Conservation (phyloP, 2,888 invertebrate genomes). For the Acheta domesticus region DNA sequence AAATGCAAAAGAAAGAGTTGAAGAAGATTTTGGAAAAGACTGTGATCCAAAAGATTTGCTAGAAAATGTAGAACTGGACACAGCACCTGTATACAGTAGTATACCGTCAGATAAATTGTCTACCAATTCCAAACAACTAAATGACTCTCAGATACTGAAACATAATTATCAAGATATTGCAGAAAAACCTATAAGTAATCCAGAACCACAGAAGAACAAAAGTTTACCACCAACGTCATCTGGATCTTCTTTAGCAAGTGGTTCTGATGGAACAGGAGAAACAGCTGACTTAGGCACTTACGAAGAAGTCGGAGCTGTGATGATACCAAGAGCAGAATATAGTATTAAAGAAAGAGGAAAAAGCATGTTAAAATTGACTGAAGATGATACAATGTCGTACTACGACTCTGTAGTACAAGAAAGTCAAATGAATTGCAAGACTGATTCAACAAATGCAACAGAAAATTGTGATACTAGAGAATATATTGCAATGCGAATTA, state of each 20-base stretch:
- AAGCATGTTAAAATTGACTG: background rate
- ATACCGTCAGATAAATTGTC: no score
- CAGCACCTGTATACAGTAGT: background rate
- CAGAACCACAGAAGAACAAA: background rate
- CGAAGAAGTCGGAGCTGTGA: slow-evolving; percentile 19
- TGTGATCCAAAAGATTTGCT: background rate
- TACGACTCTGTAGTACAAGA: slow-evolving; percentile 34
- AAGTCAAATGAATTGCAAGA: slow-evolving; percentile 12
- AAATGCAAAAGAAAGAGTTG: background rate
- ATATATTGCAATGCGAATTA: background rate
- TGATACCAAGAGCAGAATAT: slow-evolving; percentile 29
- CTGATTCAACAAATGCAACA: background rate
- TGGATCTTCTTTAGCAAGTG: background rate
- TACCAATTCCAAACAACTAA: background rate
- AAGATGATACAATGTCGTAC: slow-evolving; percentile 23
- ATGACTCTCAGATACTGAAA: background rate
- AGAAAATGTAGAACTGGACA: background rate
- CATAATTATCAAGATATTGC: background rate
- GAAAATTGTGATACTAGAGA: background rate
- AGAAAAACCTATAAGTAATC: background rate
- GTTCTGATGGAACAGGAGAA: background rate
- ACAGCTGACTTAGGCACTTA: background rate
- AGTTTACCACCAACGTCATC: background rate
- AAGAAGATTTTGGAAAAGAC: slow-evolving; percentile 1
- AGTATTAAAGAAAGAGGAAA: slow-evolving; percentile 19